phyloP scores from a whole-genome alignment of 2,888 invertebrate species.

The Ichneumoninae sp. region DNA sequence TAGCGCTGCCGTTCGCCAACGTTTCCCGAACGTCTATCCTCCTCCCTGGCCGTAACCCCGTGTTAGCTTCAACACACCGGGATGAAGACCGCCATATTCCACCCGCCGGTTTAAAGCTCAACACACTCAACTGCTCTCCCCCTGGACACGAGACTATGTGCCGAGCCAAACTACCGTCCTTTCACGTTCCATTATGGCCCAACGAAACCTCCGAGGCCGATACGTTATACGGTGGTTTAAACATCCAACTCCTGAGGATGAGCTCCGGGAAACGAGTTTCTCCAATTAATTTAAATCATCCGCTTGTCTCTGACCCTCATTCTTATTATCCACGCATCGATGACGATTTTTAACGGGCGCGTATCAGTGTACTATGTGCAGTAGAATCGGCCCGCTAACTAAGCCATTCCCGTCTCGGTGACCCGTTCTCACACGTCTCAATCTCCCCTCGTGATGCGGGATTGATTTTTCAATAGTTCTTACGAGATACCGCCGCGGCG shows the following conservation, averaged over 20 bases:
- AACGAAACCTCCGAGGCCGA: background rate
- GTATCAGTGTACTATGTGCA: background rate
- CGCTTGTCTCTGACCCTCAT: constrained; percentile 23
- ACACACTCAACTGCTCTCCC: background rate
- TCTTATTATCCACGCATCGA: constrained; percentile 41
- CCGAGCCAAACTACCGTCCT: constrained; percentile 13
- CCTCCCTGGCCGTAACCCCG: background rate
- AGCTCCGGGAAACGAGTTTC: constrained; percentile 33
- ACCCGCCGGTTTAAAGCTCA: constrained; percentile 16
- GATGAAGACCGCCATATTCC: constrained; percentile 19
- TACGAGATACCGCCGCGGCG: constrained; percentile 26
- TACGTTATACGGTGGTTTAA: background rate
- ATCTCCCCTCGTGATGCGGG: constrained; percentile 18
- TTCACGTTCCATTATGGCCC: constrained; percentile 10
- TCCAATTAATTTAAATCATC: constrained; percentile 54
- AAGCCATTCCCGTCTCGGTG: constrained; percentile 43
- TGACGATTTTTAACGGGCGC: constrained; percentile 36
- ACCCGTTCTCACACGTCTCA: constrained; percentile 14
- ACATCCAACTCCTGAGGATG: background rate
- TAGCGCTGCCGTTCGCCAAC: constrained; percentile 16
- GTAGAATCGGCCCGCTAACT: background rate
- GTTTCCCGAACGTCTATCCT: constrained; percentile 33
- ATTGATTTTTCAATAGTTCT: constrained; percentile 57
- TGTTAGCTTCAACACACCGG: constrained; percentile 3
- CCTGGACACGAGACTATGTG: constrained; percentile 15